phyloP scores from a whole-genome alignment of 2,113 vertebrate species.

The Sturnira hondurensis region DNA sequence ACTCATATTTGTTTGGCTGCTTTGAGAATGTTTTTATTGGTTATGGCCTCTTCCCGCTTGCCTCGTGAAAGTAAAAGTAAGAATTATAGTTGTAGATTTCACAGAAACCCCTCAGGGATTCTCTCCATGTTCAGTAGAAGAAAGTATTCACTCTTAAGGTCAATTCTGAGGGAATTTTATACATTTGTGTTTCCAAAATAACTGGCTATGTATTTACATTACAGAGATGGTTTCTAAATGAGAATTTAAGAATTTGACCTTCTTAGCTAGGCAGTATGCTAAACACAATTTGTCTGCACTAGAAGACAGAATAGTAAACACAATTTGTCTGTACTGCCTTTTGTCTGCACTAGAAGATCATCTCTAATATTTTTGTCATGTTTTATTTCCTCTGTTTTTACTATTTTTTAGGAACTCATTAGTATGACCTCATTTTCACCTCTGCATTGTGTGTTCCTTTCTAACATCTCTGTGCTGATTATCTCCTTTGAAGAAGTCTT shows the following conservation, averaged over 20 bases:
- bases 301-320: too few species aligned
- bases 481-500: conserved; percentile 31
- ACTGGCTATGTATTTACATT: neutral
- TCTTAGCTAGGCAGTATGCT: neutral
- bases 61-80: neutral
- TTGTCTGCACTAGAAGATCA: neutral
- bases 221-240: neutral
- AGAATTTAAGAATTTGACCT: conserved; percentile 10
- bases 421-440: conserved; percentile 51
- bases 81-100: neutral
- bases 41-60: neutral
- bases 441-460: neutral
- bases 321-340: neutral
- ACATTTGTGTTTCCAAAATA: neutral
- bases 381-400: neutral
- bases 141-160: neutral
- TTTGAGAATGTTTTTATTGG: neutral
- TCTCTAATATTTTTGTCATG: neutral
- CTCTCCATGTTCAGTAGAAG: neutral
- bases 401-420: conserved; percentile 37
- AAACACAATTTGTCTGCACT: neutral
- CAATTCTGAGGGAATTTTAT: neutral
- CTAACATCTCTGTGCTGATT: neutral
- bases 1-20: neutral
- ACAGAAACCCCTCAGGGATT: neutral